Evolutionary conservation across 2,113 vertebrate genomes (phyloP), one percentile per base, ranked within the genome.

Genomic region (Oncorhynchus masou): DNA sequence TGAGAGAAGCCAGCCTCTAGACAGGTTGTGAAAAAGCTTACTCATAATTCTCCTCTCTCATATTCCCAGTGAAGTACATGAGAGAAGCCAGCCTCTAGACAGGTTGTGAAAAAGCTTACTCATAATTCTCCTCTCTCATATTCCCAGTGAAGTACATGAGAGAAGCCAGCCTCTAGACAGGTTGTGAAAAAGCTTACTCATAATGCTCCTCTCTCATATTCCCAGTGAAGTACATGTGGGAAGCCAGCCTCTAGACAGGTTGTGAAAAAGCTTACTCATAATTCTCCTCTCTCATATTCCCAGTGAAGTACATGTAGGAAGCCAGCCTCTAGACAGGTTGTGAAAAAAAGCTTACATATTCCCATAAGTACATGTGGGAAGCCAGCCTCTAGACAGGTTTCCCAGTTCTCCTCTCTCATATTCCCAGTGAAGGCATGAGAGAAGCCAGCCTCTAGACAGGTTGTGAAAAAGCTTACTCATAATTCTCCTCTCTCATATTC

Each of bases 231-330:
- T 99, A 99, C 90, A 99, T 99, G 98, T 92, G 98, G 29, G 98
- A 99, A 91, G 97, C 97, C 51, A 97, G 96, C 0, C 97, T 97
- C 0, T 99, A 99, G n/a, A n/a, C n/a, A n/a, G n/a, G n/a, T n/a
- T 0, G 97, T 99, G 85, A 97, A 94, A 90, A 98, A 95, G 74
- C 96, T 54, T 97, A 97, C 34, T 7, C 34, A 7, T 34, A 34
- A 34, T 34, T 34, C 6, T 34, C 34, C 6, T 34, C 34, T 34
- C 34, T 34, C 34, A 34, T 34, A 34, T 79, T 71, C 2, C 20
- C 80, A 99, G 97, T 99, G 80, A 99, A 99, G 74, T 99, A 99
- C 90, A 99, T 99, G 98, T 92, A 97, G 29, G 98, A 99, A 91
- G 97, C 97, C 51, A 97, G 96, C 0, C 97, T 97, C 0, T 99